A percentile compares a stretch with the other conserved stretches of the same genome.
These are phyloP conservation scores for Ochotona curzoniae DNA, from an alignment of 2,113 vertebrate genomes.

Conservation along the genomic window DNA sequence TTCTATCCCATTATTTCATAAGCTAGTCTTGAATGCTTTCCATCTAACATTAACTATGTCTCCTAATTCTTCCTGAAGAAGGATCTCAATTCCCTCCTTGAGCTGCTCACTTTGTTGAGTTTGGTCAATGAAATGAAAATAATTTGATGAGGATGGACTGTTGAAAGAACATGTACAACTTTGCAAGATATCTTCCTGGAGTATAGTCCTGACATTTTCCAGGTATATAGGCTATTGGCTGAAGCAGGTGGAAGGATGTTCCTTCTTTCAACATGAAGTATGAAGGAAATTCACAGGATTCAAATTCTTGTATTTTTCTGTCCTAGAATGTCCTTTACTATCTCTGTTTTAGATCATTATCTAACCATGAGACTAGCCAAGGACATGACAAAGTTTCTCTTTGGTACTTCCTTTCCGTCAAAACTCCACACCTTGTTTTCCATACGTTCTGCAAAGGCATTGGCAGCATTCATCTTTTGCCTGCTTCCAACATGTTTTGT, in stretches of 20 bases:
- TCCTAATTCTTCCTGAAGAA: not conserved
- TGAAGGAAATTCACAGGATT: not conserved
- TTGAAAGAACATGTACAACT: no score
- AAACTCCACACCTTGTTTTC: not conserved
- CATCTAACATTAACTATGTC: not conserved
- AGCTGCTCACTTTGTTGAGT: not conserved
- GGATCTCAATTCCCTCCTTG: not conserved
- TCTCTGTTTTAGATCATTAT: not conserved
- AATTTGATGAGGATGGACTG: not conserved
- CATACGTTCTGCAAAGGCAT: not conserved
- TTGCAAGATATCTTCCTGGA: not conserved
- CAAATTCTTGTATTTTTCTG: not conserved
- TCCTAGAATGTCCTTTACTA: not conserved
- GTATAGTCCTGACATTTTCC: not conserved
- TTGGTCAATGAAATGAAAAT: not conserved
- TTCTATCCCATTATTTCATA: not conserved
- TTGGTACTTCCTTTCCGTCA: not conserved
- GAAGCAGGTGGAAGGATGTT: not conserved
- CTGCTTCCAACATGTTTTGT: not conserved
- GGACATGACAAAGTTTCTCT: not conserved
- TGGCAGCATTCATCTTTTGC: not conserved
- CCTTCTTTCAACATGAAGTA: not conserved
- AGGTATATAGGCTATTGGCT: not conserved
- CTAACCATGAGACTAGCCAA: not conserved
- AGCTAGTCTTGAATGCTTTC: not conserved